phyloP scores from a whole-genome alignment of 2,797 vertebrate species.

The Nothura maculosa region DNA sequence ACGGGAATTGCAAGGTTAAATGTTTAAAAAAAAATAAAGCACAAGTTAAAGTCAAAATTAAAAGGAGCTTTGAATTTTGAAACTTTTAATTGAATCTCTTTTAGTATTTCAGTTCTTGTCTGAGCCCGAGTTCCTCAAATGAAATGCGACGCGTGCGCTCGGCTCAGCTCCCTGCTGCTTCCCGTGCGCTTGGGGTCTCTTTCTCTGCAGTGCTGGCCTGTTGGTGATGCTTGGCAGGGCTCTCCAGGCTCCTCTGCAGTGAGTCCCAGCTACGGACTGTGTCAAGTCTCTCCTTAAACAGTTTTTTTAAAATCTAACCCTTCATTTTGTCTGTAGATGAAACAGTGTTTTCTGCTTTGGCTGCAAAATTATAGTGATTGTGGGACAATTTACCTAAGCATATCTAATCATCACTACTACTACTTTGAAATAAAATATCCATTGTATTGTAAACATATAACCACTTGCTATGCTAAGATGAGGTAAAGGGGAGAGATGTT shows the following conservation, averaged over 20 bases:
- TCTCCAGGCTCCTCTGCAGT: neutral
- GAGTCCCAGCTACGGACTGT: neutral
- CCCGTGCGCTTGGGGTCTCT: no score
- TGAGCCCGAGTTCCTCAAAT: neutral
- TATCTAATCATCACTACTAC: neutral
- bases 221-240: fast-evolving
- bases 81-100: neutral
- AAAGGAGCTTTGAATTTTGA: neutral
- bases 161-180: neutral
- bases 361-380: neutral
- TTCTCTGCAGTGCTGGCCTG: neutral
- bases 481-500: neutral
- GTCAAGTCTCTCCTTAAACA: neutral
- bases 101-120: neutral
- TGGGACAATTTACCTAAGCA: neutral
- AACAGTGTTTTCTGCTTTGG: neutral
- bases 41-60: neutral
- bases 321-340: neutral
- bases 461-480: fast-evolving
- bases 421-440: neutral
- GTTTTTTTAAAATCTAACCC: neutral
- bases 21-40: neutral
- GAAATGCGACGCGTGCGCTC: neutral
- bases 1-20: neutral
- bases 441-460: neutral